These are phyloP conservation scores for Diplodus sargus DNA, from an alignment of 2,797 vertebrate species.

Conservation along the genomic window DNA sequence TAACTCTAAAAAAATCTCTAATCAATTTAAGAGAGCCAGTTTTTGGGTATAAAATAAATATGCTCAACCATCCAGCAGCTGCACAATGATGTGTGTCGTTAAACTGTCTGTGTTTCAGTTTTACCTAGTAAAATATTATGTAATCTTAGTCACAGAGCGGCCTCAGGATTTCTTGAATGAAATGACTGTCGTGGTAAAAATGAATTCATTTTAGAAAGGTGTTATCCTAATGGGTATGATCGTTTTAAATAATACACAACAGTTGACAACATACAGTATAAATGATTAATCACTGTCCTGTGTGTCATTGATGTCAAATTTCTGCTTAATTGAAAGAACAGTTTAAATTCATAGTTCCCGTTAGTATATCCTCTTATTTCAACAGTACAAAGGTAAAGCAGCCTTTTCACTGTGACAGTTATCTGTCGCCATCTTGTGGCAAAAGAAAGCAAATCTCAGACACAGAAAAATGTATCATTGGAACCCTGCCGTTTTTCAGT, in stretches of 20 bases:
- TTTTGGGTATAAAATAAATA: background rate
- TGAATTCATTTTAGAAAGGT: background rate
- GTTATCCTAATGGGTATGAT: background rate
- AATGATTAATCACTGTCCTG: background rate
- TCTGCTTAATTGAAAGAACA: background rate
- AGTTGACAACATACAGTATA: background rate
- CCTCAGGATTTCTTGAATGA: background rate
- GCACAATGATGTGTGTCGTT: background rate
- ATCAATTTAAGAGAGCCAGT: background rate
- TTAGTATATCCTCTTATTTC: background rate
- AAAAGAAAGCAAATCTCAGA: background rate
- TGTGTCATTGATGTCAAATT: background rate
- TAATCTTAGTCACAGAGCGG: background rate
- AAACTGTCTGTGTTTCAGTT: background rate
- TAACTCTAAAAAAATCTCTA: background rate
- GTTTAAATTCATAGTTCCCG: background rate
- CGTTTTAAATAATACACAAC: background rate
- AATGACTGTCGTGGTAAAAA: background rate
- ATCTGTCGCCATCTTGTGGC: conserved; percentile 79
- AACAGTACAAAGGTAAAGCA: background rate
- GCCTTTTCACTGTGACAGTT: conserved; percentile 18
- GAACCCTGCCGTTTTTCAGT: background rate
- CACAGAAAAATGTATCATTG: background rate
- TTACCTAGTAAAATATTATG: background rate
- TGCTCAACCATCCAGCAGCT: background rate